Evolutionary conservation across 2,797 vertebrate genomes (phyloP), one percentile per base, ranked within the genome.

Genomic region (Bovichtus diacanthus): DNA sequence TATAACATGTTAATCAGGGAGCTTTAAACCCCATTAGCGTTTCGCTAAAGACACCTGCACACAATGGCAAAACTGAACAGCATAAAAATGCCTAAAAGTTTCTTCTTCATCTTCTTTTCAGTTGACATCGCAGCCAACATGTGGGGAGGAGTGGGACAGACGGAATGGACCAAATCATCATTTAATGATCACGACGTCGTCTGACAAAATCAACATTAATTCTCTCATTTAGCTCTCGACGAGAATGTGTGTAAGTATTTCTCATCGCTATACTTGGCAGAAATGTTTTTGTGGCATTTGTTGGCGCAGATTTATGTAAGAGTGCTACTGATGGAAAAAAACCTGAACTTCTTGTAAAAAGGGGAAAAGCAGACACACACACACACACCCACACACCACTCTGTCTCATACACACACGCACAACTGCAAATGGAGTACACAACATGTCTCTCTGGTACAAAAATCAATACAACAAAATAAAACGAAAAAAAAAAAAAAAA

Each of bases 391-490:
- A 36, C 27, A 49, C 21, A 34, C 21, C 41, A 47, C 7, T 47
- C 55, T 66, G 27, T 74, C 43, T 56, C 38, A 38, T 50, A 77
- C 50, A 38, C 50, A 77, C 50, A 64, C 23, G n/a, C 63, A 41
- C 43, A 61, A 31, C 38, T 71, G 49, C 74, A 80, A 87, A 81
- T 81, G 46, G 41, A 82, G 76, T 63, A 31, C 61, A 84, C 65
- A 77, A 70, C 80, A 59, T 46, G 80, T 84, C 75, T 83, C 73
- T 78, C 56, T 41, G 64, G 74, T 58, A 69, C 66, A 80, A 84
- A 94, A 91, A 94, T 91, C 90, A 89, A 92, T 93, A 81, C 66
- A 58, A 58, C 15, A 76, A 54, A 72, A 62, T 18, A 25, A 31
- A 61, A 41, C 3, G 73, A 75, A 71, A 84, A 29, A 29, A 74